These are phyloP conservation scores for Agriopis aurantiaria DNA, from an alignment of 2,888 invertebrate species.

Conservation along the genomic window DNA sequence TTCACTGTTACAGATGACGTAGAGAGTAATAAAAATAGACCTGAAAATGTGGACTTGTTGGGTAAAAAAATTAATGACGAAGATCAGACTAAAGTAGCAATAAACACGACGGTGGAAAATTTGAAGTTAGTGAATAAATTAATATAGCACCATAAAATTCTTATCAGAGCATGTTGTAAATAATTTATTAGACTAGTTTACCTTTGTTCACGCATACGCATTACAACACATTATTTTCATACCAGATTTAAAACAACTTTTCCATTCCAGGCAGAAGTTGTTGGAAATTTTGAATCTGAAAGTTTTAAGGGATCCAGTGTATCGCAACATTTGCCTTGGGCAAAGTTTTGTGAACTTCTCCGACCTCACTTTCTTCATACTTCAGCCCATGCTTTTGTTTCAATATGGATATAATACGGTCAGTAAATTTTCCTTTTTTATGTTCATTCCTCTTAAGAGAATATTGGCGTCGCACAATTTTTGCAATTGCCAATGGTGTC, in stretches of 20 bases:
- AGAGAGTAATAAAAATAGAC: slow-evolving; percentile 51
- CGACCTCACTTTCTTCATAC: slow-evolving; percentile 88
- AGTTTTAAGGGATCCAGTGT: slow-evolving; percentile 81
- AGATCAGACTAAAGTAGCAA: slow-evolving; percentile 9
- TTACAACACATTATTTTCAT: not conserved
- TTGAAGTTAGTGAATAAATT: slow-evolving; percentile 25
- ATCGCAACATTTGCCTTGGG: slow-evolving; percentile 86
- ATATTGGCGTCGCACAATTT: too few relatives aligned
- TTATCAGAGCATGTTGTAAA: slow-evolving; percentile 2
- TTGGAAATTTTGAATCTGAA: slow-evolving; percentile 76
- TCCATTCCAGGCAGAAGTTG: slow-evolving; percentile 56
- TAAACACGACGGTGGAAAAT: slow-evolving; percentile 20
- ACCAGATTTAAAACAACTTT: not conserved
- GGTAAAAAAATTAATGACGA: slow-evolving; percentile 39
- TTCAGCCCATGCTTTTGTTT: slow-evolving; percentile 87
- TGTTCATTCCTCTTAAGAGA: not conserved
- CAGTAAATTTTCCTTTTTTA: slow-evolving; percentile 34
- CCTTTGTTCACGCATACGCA: not conserved
- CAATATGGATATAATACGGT: slow-evolving; percentile 83
- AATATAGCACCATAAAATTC: not conserved
- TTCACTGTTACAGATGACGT: slow-evolving; percentile 56
- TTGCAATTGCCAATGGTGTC: too few relatives aligned
- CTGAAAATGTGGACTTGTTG: slow-evolving; percentile 64
- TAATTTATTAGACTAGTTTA: not conserved
- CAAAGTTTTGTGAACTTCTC: slow-evolving; percentile 88